Evolutionary conservation across 2,113 vertebrate species (phyloP).

Genomic region (Pongo pygmaeus): DNA sequence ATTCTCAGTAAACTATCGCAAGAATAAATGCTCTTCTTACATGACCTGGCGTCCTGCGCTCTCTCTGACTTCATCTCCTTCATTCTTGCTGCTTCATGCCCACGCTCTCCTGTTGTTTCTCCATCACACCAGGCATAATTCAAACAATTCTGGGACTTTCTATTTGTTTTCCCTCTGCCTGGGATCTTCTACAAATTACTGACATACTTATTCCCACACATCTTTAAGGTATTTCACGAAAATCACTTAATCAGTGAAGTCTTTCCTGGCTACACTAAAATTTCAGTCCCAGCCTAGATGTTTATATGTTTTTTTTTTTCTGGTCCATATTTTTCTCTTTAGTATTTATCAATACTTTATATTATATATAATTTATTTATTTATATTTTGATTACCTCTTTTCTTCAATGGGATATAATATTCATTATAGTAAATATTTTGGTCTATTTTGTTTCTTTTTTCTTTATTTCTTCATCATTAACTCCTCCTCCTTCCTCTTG

Average conservation of each 20-base stretch:
- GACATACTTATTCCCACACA: too few species aligned
- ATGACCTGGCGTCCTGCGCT: fast-evolving
- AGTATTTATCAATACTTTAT: neutral
- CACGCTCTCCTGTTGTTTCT: too few species aligned
- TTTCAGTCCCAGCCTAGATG: neutral
- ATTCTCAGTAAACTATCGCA: too few species aligned
- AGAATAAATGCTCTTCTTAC: too few species aligned
- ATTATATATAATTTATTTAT: neutral
- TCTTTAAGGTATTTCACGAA: neutral
- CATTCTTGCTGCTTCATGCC: neutral
- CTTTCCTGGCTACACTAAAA: neutral
- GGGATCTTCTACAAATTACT: neutral
- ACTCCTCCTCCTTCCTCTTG: neutral
- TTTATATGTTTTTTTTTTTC: neutral
- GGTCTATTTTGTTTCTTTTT: neutral
- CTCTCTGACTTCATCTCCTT: neutral
- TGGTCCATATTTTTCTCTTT: neutral
- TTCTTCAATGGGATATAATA: neutral
- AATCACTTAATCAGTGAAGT: neutral
- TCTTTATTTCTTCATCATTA: neutral
- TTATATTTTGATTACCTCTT: neutral
- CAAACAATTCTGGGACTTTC: neutral
- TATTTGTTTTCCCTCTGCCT: too few species aligned
- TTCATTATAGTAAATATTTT: neutral
- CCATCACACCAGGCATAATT: too few species aligned